Evolutionary conservation across 2,888 invertebrate genomes (phyloP).

Genomic region (Tenodera sinensis): DNA sequence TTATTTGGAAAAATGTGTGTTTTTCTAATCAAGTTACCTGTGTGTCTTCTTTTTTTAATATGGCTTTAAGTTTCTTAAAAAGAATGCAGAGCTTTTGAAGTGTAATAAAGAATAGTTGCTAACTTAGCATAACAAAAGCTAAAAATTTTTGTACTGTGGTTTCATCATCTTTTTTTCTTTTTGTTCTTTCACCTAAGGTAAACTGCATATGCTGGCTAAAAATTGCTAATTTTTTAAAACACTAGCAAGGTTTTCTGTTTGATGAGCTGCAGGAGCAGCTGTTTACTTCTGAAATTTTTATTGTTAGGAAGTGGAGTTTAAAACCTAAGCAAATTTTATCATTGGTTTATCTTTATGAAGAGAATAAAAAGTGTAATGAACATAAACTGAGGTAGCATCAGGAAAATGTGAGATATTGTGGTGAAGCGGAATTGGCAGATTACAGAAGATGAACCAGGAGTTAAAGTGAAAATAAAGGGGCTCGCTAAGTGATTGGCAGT

Average conservation of each 20-base stretch:
- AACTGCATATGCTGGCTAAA: neutral
- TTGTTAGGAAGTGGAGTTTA: neutral
- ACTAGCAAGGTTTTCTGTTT: neutral
- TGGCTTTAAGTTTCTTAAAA: constrained; percentile 10
- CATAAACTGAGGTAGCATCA: neutral
- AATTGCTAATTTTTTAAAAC: neutral
- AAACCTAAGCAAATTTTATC: neutral
- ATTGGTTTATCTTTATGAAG: neutral
- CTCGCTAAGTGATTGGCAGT: neutral
- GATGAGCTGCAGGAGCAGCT: neutral
- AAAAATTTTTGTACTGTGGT: neutral
- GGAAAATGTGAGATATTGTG: neutral
- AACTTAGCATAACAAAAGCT: neutral
- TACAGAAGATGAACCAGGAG: neutral
- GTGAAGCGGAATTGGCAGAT: neutral
- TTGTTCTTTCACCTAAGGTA: neutral
- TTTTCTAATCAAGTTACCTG: constrained; percentile 7
- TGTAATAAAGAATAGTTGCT: neutral
- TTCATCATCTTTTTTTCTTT: neutral
- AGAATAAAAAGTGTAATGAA: neutral
- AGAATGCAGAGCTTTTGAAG: neutral
- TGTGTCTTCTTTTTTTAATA: neutral
- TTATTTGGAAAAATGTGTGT: neutral
- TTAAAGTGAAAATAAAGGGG: neutral
- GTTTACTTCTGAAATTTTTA: neutral